phyloP scores from a whole-genome alignment of 92 coral and sea anemone species.

The Umimayanthus chanpuru region DNA sequence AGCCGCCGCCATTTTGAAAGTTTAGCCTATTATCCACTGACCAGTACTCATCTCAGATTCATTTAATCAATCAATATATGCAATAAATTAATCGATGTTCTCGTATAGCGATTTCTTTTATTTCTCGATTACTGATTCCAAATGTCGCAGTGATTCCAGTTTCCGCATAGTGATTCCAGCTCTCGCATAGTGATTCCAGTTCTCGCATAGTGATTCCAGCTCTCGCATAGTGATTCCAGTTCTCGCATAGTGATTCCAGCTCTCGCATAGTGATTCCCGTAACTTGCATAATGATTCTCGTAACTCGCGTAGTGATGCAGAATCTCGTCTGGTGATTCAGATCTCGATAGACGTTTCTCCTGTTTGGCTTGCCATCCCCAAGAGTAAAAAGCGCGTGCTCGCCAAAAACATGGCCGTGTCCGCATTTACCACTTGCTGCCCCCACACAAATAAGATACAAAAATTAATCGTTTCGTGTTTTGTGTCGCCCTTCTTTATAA shows the following conservation, averaged over 20 bases:
- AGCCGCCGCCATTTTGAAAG: conserved; percentile 3
- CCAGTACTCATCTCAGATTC: too few relatives aligned
- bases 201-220: too few relatives aligned
- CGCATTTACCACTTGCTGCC: background rate
- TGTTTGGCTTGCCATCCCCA: conserved; percentile 8
- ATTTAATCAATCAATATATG: too few relatives aligned
- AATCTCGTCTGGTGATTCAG: conserved; percentile 12
- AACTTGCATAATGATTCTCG: too few relatives aligned
- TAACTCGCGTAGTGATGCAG: background rate
- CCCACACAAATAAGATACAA: background rate
- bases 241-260: too few relatives aligned
- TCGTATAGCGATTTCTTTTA: background rate
- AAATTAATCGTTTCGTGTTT: too few relatives aligned
- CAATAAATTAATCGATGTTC: background rate
- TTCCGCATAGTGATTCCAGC: too few relatives aligned
- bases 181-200: too few relatives aligned
- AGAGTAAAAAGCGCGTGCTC: background rate
- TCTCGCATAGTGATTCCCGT: too few relatives aligned
- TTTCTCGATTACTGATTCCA: background rate
- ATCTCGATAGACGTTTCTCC: conserved; percentile 20
- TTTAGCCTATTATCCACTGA: background rate
- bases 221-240: too few relatives aligned
- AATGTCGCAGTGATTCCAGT: background rate
- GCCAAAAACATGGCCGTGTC: too few relatives aligned
- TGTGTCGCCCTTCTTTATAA: too few relatives aligned